These are phyloP conservation scores for Musca domestica DNA, from an alignment of 1,140 invertebrate species.

Conservation along the genomic window DNA sequence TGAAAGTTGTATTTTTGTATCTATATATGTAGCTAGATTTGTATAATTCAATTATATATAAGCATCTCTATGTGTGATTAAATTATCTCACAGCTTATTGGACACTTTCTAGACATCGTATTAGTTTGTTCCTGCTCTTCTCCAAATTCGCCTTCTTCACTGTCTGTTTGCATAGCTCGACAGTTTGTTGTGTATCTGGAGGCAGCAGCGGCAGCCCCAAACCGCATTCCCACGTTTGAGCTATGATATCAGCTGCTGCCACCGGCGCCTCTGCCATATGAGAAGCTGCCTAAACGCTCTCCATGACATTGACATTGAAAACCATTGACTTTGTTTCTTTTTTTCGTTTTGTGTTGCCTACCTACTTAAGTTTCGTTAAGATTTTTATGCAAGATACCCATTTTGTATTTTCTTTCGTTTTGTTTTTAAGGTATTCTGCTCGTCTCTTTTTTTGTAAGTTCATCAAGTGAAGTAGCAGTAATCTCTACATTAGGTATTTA, in stretches of 20 bases:
- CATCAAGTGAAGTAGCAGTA: too few species aligned
- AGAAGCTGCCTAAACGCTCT: background rate
- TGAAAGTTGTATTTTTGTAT: too few species aligned
- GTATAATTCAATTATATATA: too few species aligned
- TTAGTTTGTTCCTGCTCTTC: background rate
- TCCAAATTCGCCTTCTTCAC: slow-evolving; percentile 1
- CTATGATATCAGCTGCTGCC: background rate
- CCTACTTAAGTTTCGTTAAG: background rate
- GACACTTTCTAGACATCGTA: background rate
- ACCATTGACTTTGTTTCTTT: background rate
- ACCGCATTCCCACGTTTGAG: slow-evolving; percentile 16
- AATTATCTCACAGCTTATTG: too few species aligned
- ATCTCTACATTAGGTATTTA: too few species aligned
- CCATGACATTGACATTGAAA: slow-evolving; percentile 21
- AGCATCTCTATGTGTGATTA: too few species aligned
- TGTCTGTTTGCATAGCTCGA: slow-evolving; percentile 3
- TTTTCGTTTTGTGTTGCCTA: background rate
- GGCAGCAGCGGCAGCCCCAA: background rate
- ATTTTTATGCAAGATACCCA: too few species aligned
- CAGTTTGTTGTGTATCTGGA: background rate
- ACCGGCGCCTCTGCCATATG: background rate
- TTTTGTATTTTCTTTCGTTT: background rate
- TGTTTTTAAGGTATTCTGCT: too few species aligned
- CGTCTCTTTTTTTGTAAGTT: too few species aligned
- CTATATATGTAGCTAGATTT: too few species aligned